Percentiles rank a stretch among this genome's conserved stretches.
Evolutionary conservation across 2,888 invertebrate genomes (phyloP).

Genomic region (Invenusta paracnida): DNA sequence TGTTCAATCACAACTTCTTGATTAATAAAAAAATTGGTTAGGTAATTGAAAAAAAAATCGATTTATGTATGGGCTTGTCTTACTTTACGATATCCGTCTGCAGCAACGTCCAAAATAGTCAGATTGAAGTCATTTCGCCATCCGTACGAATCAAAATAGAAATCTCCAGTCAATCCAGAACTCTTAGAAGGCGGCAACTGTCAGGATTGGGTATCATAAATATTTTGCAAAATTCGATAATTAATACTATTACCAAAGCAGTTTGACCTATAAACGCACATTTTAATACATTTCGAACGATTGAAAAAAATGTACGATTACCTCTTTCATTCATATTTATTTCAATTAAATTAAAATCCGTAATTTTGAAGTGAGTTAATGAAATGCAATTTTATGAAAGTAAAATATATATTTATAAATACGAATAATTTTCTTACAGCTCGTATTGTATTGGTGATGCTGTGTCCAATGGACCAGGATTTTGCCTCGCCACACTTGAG

Average conservation of each 20-base stretch:
- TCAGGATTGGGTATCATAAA: too few relatives aligned
- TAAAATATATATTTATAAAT: not conserved
- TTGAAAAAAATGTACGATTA: too few relatives aligned
- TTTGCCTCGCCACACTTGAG: not conserved
- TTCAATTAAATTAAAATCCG: not conserved
- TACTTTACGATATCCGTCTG: conserved; percentile 33
- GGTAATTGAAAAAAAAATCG: too few relatives aligned
- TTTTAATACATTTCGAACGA: too few relatives aligned
- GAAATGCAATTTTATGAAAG: not conserved
- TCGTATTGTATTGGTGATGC: not conserved
- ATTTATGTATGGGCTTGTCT: too few relatives aligned
- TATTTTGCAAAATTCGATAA: too few relatives aligned
- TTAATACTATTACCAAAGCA: too few relatives aligned
- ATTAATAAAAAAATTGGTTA: too few relatives aligned
- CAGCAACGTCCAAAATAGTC: conserved; percentile 34
- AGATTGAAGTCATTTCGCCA: conserved; percentile 35
- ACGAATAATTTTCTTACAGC: not conserved
- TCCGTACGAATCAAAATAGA: conserved; percentile 21
- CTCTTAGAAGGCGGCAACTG: not conserved
- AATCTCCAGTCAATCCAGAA: conserved; percentile 27
- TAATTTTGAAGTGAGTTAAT: not conserved
- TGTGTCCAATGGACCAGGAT: not conserved
- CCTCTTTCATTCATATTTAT: too few relatives aligned
- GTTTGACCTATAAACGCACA: too few relatives aligned
- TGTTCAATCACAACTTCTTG: too few relatives aligned